phyloP scores from a whole-genome alignment of 1,140 invertebrate genomes.

The Calliopsis andreniformis region DNA sequence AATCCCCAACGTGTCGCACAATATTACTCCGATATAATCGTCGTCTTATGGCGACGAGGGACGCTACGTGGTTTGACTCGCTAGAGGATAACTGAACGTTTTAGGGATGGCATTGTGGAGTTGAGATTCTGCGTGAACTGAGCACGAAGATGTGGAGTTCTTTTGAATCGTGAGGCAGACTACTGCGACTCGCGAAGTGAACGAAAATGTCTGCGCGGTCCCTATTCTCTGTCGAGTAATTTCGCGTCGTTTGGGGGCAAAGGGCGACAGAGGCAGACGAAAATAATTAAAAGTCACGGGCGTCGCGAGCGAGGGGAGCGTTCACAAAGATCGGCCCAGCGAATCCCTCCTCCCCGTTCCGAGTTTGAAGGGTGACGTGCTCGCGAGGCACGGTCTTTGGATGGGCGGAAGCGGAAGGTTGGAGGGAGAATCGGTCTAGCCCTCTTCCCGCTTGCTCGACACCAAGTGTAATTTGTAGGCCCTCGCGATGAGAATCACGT shows the following conservation, averaged over 20 bases:
- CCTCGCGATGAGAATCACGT: no score
- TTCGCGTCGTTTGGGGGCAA: neutral
- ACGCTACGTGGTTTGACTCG: neutral
- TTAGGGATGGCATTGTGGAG: no score
- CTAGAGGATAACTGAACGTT: no score
- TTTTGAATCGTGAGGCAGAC: no score
- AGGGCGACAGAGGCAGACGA: conserved; percentile 4
- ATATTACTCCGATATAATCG: conserved; percentile 64
- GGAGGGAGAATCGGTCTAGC: conserved; percentile 47
- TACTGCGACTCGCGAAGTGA: no score
- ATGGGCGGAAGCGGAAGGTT: neutral
- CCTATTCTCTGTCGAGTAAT: no score
- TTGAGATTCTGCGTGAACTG: no score
- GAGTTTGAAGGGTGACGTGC: conserved; percentile 10
- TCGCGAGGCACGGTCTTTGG: neutral
- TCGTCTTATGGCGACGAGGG: conserved; percentile 45
- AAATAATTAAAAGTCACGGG: conserved; percentile 46
- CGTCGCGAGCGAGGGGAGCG: neutral
- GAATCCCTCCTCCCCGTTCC: conserved; percentile 6
- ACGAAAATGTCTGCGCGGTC: no score
- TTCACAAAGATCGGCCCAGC: conserved; percentile 22
- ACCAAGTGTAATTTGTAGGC: conserved; percentile 48
- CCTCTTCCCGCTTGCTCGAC: neutral
- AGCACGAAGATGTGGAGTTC: no score
- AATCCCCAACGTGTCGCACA: conserved; percentile 54